Base-by-base conservation (phyloP, 2,888 invertebrate species). In the Mythimna pallens region DNA sequence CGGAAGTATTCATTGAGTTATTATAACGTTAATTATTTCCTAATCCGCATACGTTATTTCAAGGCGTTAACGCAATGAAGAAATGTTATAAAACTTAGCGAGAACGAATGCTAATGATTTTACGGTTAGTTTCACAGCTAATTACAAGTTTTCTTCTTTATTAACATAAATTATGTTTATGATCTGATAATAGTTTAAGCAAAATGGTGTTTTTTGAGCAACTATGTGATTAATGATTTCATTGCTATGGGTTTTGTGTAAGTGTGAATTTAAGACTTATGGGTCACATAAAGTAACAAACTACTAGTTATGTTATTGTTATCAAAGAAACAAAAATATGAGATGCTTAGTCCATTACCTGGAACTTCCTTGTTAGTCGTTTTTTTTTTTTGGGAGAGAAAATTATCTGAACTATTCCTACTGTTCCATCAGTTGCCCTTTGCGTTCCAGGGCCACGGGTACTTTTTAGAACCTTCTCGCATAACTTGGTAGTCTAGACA, bases 1-100 rank as follows among this genome's bases (percentile, higher is more conserved):
- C 81, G 81, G 84, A 84, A 80, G 62, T 36, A 25, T 17, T 47
- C 34, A 76, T 70, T 73, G 54, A 67, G 81, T 84, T 73, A 73
- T 82, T 59, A 65, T 22, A 85, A 78, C 82, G 71, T 68, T 70
- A 75, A 70, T 58, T 63, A 70, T 76, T 83, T 75, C 72, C 68
- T 76, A 86, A 84, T 63, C 54, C 50, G 73, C 62, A 72, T 75
- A 70, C 71, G 62, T 73, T 78, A 69, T 74, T 74, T 64, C 78
- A 87, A 78, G 77, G 78, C 40, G 30, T 34, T 76, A 78, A 61
- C 68, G 72, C 70, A 74, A 79, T 59, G 40, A 65, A 71, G 67
- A 80, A 73, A 66, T 43, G 72, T 73, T 65, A 76, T 65, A 65
- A 71, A 76, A 66, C 54, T 17, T 47, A 61, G 47, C 25, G 20